Base-by-base conservation (phyloP, 2,113 vertebrate species). In the Potamarius usumacintae region DNA sequence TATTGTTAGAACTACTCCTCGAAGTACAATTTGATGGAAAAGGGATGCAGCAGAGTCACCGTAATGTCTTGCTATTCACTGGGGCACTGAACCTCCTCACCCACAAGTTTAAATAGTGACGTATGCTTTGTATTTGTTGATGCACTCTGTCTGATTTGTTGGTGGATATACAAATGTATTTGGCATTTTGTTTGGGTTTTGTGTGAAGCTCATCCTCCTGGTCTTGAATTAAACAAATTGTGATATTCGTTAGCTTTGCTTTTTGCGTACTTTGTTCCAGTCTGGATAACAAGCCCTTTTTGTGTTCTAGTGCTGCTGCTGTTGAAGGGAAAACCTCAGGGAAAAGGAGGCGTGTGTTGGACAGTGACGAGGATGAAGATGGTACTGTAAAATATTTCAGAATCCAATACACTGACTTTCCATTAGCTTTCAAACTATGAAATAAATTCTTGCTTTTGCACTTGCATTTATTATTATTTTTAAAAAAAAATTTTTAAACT, bases 311-410 rank as follows among this genome's bases (percentile, higher is more conserved):
- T 27, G 20, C 60, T 30, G 88, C 53, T 86, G 69, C 0, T 83
- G 67, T 55, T 72, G 79, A 91, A 62, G 87, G 89, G 55, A 90
- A 89, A 53, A 86, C 11, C 0, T 91, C 90, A 4, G 58, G 90
- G 50, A 97, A 95, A 93, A 96, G 97, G 91, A 94, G 88, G 48
- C 91, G 96, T 53, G 91, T 95, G 82, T 87, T 96, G 8, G 94
- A 97, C 55, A 96, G 96, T 0, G 95, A 96, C 14, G 89, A 92
- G 7, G 88, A 89, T 20, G 76, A 79, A 6, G 88, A 86, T 12
- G 93, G 94, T 95, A 93, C 79, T 52, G 11, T 80, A 55, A 42
- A 86, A 17, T 27, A 85, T 60, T 25, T 76, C 10, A 82, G 30
- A 30, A 11, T 53, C 48, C 3, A 18, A 9, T 12, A 14, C 12